Base-by-base conservation (phyloP, 2,888 invertebrate species). In the Netelia melanura region DNA sequence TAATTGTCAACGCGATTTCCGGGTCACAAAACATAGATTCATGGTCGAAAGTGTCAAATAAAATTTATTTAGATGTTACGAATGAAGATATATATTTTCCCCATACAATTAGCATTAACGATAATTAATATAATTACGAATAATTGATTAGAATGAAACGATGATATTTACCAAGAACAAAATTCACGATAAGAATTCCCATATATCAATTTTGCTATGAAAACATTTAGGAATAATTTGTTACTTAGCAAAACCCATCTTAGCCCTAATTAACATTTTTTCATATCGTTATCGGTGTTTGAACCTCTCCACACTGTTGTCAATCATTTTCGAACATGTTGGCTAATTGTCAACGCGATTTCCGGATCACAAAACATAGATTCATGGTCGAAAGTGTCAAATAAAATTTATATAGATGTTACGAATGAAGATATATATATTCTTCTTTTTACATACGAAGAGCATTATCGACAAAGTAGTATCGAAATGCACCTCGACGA, bases 301-400 rank as follows among this genome's bases (percentile, higher is more conserved):
- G 44, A 62, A 48, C 3, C 44, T 48, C 2, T 52, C 23, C 48
- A 72, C 21, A 23, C 23, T 72, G 11, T 17, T 23, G 61, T 43
- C 61, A 23, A 74, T 74, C 62, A 62, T 74, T 62, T 74, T 62
- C 48, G n/a, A 25, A 52, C 62, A n/a, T 17, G 61, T 74, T 23
- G 9, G 62, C 74, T 48, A 74, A 62, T 74, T 64, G 52, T 17
- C 62, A 14, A 17, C 48, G 3, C 48, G 64, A 64, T 62, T 64
- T 75, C 74, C 62, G 62, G 64, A 64, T 64, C 30, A 62, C 74
- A 62, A n/a, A 52, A 75, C 54, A n/a, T 48, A 48, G 52, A 61
- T 64, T 64, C 64, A 64, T 44, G 74, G 64, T 64, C 74, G 11
- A n/a, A 52, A 43, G 62, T 75, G 64, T 52, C 54, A 61, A 43